Conservation (phyloP, 1,140 invertebrate species). For the Mizuhopecten yessoensis region DNA sequence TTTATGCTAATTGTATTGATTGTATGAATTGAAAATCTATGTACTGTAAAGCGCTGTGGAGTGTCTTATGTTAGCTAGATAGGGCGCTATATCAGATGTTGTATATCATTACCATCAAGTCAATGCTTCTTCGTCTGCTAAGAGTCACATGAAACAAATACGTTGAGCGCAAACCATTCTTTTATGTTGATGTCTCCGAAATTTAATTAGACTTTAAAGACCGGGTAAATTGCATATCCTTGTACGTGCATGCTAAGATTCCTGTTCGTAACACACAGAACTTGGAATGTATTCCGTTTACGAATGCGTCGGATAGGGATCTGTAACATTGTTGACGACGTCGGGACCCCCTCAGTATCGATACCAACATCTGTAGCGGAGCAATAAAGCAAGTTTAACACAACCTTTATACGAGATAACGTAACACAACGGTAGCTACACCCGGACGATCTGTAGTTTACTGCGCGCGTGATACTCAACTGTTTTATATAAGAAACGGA, state of each 20-base stretch:
- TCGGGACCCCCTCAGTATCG: neutral
- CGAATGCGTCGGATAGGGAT: neutral
- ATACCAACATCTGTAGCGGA: neutral
- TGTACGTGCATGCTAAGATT: no score
- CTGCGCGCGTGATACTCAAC: neutral
- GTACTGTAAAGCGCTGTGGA: no score
- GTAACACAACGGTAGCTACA: neutral
- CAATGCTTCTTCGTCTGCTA: neutral
- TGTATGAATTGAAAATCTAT: no score
- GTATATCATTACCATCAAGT: no score
- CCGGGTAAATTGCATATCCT: neutral
- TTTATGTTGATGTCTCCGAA: neutral
- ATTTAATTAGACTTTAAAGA: conserved; percentile 33
- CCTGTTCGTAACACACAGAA: neutral
- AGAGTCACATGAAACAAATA: neutral
- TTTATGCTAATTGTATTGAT: no score
- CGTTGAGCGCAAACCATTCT: neutral
- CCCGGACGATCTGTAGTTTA: neutral
- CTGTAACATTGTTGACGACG: neutral
- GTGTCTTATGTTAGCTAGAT: no score
- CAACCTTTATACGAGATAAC: neutral
- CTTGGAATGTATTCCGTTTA: neutral
- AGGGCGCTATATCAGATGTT: neutral
- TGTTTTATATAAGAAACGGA: neutral
- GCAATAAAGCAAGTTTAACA: neutral